A percentile compares a stretch with the other conserved stretches of the same genome.
These are phyloP conservation scores for Himalopsyche phryganea DNA, from an alignment of 1,140 invertebrate genomes.

Conservation along the genomic window DNA sequence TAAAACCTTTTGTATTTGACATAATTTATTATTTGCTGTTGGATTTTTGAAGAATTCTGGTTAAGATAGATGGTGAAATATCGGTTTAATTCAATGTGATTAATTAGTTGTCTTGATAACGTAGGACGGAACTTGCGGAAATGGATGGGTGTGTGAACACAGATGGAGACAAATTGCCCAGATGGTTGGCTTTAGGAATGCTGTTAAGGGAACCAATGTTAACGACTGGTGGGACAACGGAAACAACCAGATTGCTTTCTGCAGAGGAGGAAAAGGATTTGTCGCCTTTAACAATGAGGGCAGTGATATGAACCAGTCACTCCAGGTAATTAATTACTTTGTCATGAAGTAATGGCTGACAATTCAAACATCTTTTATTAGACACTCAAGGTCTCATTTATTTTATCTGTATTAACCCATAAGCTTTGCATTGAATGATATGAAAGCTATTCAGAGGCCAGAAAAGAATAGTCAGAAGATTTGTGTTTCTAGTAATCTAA, in stretches of 20 bases:
- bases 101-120: not conserved
- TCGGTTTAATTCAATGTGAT: not conserved
- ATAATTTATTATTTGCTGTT: too few species aligned
- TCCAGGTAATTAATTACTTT: constrained; percentile 53
- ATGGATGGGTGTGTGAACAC: constrained; percentile 89
- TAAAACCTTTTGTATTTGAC: too few species aligned
- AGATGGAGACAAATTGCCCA: constrained; percentile 78
- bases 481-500: too few species aligned
- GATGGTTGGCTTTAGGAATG: constrained; percentile 75
- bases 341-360: too few species aligned
- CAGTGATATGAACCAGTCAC: constrained; percentile 52
- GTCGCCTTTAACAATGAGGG: constrained; percentile 68
- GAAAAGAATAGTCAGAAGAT: too few species aligned
- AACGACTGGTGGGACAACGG: constrained; percentile 72
- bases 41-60: too few species aligned
- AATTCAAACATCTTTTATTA: not conserved
- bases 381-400: not conserved
- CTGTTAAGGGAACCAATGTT: constrained; percentile 53
- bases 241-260: constrained; percentile 73
- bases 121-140: constrained; percentile 63
- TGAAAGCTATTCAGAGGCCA: too few species aligned
- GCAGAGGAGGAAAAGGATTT: constrained; percentile 66
- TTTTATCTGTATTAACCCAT: not conserved
- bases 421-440: not conserved
- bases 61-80: too few species aligned